Percentiles rank a stretch among this genome's conserved stretches.
phyloP scores from a whole-genome alignment of 1,140 invertebrate genomes.

The Charaxes varanes region DNA sequence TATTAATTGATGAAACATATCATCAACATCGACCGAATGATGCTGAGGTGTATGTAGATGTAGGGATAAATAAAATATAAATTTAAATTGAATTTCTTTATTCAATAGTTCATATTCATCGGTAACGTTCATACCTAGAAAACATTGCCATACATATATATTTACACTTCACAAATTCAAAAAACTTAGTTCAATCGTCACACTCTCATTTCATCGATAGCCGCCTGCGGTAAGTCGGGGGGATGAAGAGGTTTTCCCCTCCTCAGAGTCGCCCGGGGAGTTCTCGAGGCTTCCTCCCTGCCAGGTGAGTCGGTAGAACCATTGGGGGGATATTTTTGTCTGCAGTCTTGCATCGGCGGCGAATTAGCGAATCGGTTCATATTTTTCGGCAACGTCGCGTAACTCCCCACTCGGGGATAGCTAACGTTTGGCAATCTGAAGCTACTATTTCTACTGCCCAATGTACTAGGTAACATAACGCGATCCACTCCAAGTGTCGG shows the following conservation, averaged over 20 bases:
- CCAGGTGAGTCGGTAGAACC: slow-evolving; percentile 46
- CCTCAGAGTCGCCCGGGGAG: slow-evolving; percentile 61
- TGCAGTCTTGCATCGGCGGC: slow-evolving; percentile 61
- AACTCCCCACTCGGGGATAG: slow-evolving; percentile 60
- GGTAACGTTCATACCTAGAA: slow-evolving; percentile 43
- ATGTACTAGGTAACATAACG: slow-evolving; percentile 68
- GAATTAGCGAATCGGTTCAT: slow-evolving; percentile 64
- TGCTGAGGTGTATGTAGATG: too few species aligned
- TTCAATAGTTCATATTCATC: too few species aligned
- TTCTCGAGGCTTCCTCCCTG: slow-evolving; percentile 37
- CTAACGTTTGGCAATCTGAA: slow-evolving; percentile 56
- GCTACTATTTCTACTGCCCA: slow-evolving; percentile 60
- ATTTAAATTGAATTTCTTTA: not conserved
- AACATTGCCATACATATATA: slow-evolving; percentile 37
- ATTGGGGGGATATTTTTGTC: slow-evolving; percentile 63
- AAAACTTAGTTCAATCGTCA: slow-evolving; percentile 75
- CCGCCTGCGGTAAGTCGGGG: slow-evolving; percentile 79
- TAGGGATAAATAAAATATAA: not conserved
- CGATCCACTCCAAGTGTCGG: slow-evolving; percentile 67
- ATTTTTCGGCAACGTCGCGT: slow-evolving; percentile 70
- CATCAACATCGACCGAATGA: too few species aligned
- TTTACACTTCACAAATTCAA: slow-evolving; percentile 37
- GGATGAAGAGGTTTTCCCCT: slow-evolving; percentile 50
- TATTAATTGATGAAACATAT: too few species aligned
- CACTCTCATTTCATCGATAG: slow-evolving; percentile 89